These are phyloP conservation scores for Tyrophagus putrescentiae DNA, from an alignment of 1,140 invertebrate species.

Conservation along the genomic window DNA sequence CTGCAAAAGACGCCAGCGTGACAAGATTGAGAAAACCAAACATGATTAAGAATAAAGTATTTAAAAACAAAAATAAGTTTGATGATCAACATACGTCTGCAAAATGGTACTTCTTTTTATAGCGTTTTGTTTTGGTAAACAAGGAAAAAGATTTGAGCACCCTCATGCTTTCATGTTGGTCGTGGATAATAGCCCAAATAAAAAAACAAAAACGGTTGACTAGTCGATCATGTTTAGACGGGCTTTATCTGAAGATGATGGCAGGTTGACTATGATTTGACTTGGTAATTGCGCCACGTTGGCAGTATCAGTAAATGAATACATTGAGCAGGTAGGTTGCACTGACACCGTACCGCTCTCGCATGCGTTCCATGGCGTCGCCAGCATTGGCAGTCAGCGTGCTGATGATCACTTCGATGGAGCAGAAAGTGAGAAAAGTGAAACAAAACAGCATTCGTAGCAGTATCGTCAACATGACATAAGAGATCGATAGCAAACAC, in stretches of 20 bases:
- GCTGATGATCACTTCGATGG: neutral
- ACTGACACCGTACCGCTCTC: neutral
- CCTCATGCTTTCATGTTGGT: too few relatives aligned
- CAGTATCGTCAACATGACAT: neutral
- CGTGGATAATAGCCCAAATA: too few relatives aligned
- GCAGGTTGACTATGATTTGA: neutral
- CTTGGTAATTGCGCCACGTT: too few relatives aligned
- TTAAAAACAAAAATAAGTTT: neutral
- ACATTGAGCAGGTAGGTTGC: neutral
- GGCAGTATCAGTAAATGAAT: neutral
- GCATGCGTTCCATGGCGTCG: neutral
- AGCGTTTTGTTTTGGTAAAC: too few relatives aligned
- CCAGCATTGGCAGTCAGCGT: neutral
- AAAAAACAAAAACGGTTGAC: too few relatives aligned
- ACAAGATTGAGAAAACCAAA: too few relatives aligned
- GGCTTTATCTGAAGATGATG: neutral
- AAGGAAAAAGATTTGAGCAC: too few relatives aligned
- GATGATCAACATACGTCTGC: neutral
- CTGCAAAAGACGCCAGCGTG: too few relatives aligned
- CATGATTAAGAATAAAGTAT: neutral
- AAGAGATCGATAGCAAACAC: neutral
- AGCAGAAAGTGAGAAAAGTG: slow-evolving; percentile 7
- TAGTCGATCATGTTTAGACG: too few relatives aligned
- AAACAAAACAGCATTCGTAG: neutral
- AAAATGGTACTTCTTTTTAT: too few relatives aligned